Evolutionary conservation across 2,888 invertebrate genomes (phyloP).

Genomic region (Julus scanicus): DNA sequence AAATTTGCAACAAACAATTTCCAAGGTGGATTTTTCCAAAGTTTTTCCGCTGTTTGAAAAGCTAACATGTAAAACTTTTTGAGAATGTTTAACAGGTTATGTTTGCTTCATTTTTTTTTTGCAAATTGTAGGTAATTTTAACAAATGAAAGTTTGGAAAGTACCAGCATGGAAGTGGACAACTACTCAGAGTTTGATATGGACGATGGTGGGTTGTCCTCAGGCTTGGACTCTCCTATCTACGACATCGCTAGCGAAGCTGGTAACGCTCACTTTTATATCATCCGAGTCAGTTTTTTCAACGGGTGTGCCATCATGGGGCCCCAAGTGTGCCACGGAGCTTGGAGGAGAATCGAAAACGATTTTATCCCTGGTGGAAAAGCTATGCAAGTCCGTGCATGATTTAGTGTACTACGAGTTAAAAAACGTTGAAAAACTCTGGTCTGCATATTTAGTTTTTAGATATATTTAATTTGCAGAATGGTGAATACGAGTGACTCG

Average conservation of each 20-base stretch:
- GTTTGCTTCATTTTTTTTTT: not conserved
- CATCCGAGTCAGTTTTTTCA: no score
- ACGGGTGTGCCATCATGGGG: no score
- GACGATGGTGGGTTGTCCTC: slow-evolving; percentile 48
- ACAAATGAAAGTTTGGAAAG: not conserved
- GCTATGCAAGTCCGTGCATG: no score
- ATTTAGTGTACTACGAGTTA: no score
- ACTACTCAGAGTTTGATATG: slow-evolving; percentile 55
- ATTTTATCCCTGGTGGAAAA: no score
- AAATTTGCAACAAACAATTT: slow-evolving; percentile 58
- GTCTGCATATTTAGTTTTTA: not conserved
- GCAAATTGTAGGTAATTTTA: slow-evolving; percentile 46
- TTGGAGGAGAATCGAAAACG: no score
- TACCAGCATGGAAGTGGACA: slow-evolving; percentile 57
- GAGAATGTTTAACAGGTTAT: not conserved
- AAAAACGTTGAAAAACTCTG: no score
- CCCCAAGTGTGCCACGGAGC: no score
- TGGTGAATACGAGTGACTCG: not conserved
- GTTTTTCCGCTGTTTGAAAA: not conserved
- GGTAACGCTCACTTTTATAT: not conserved
- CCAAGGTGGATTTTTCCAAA: slow-evolving; percentile 53
- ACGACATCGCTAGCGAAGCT: slow-evolving; percentile 43
- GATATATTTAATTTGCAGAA: not conserved
- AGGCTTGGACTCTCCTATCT: slow-evolving; percentile 43
- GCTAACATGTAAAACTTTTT: not conserved